Base-by-base conservation (phyloP, 2,797 vertebrate genomes). In the Xenopus petersii region DNA sequence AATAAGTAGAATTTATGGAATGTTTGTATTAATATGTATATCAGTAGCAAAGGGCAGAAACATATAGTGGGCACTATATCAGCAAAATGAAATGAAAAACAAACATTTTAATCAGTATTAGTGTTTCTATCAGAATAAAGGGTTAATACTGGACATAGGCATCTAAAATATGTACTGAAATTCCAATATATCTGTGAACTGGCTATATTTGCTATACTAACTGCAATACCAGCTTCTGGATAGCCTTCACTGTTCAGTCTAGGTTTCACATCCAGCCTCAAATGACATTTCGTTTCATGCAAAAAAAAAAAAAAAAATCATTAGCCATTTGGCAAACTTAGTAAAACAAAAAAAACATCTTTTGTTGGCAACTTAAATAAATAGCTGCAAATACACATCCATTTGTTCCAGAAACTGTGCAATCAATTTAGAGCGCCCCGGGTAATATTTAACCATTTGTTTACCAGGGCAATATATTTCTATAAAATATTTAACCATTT, bases 241-340 rank as follows among this genome's bases (percentile, higher is more conserved):
- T 81, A 82, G 83, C 77, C 77, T 71, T 79, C 81, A 64, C 85
- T 82, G 79, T 86, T 89, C 86, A 81, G 85, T 83, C 81, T 81
- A 80, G 83, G 81, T 85, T 83, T 87, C 86, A 85, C 79, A 82
- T 66, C 86, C 84, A 80, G 77, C 85, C 82, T 62, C 75, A 88
- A 87, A 87, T 86, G 88, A 87, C 88, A 87, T 87, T 87, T 84
- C 82, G 84, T 87, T 86, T 83, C 88, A 80, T 70, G 81, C 83
- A 85, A 85, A 87, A 82, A 74, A 84, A 74, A 84, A 21, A 21
- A 21, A 30, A 30, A 30, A 30, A 30, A 30, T 30, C 26, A 73
- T 77, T 81, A 82, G 80, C 84, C 83, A 83, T 83, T 89, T 88
- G 89, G 90, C 87, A 84, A 82, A 83, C 81, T 73, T 83, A 83